Evolutionary conservation across 2,888 invertebrate genomes (phyloP).

Genomic region (Cataglyphis livida): DNA sequence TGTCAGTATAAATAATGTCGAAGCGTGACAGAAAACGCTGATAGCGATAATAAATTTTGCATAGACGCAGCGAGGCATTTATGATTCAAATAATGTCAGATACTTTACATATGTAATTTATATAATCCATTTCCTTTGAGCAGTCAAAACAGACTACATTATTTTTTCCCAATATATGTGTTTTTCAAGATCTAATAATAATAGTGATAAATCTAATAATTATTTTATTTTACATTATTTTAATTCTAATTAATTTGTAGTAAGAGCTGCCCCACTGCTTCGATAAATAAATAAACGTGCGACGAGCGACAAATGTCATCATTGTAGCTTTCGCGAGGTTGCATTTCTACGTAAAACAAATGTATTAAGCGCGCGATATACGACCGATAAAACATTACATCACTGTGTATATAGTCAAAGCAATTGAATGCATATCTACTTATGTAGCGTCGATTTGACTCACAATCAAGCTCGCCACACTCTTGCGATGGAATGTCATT

Average conservation of each 20-base stretch:
- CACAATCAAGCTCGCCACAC: background rate
- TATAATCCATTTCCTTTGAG: background rate
- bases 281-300: conserved; percentile 13
- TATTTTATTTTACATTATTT: background rate
- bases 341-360: conserved; percentile 17
- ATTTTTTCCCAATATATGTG: background rate
- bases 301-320: conserved; percentile 25
- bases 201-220: background rate
- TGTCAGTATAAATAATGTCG: conserved; percentile 36
- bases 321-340: conserved; percentile 19
- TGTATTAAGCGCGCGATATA: conserved; percentile 44
- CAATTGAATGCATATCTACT: conserved; percentile 5
- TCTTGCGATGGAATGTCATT: background rate
- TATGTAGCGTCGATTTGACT: background rate
- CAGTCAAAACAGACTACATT: background rate
- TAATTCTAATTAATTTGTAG: background rate
- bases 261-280: background rate
- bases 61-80: conserved; percentile 24
- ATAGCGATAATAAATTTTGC: conserved; percentile 28
- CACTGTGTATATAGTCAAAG: conserved; percentile 16
- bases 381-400: conserved; percentile 48
- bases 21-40: conserved; percentile 19
- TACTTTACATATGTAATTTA: background rate
- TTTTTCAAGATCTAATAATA: background rate
- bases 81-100: background rate